Percentiles rank a stretch among this genome's conserved stretches.
Evolutionary conservation across 2,797 vertebrate species (phyloP).

Genomic region (Crax fasciolata): DNA sequence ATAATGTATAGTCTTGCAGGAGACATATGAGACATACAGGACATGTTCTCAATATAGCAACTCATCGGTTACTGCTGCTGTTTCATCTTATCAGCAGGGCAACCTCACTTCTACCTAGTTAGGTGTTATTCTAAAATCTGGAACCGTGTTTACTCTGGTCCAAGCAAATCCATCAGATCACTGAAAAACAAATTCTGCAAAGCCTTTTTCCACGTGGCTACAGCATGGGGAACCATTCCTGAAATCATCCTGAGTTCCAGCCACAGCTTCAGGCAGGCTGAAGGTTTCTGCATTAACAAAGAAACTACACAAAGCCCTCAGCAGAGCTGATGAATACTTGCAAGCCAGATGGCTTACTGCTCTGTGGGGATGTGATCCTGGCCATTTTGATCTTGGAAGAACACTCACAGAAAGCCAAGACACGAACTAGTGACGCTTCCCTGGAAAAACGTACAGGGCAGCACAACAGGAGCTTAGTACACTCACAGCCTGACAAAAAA

Average conservation of each 20-base stretch:
- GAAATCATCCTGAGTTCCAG: background rate
- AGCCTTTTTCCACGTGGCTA: background rate
- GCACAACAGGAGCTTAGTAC: background rate
- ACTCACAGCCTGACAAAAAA: background rate
- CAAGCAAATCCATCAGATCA: background rate
- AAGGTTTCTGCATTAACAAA: background rate
- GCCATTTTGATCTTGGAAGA: background rate
- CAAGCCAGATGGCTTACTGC: background rate
- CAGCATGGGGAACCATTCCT: background rate
- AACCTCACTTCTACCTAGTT: background rate
- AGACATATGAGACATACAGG: conserved; percentile 27
- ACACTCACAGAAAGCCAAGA: background rate
- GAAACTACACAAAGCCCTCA: background rate
- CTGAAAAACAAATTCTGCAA: background rate
- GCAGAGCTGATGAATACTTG: background rate
- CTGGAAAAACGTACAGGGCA: background rate
- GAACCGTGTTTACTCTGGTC: background rate
- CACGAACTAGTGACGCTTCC: background rate
- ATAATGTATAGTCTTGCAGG: background rate
- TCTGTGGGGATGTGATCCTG: rapidly evolving
- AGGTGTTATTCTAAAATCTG: background rate
- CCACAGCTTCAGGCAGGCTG: background rate
- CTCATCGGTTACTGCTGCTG: background rate
- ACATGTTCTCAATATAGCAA: background rate
- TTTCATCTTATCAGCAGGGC: conserved; percentile 36